A percentile compares a stretch with the other conserved stretches of the same genome.
These are phyloP conservation scores for Callocephalon fimbriatum DNA, from an alignment of 2,113 vertebrate genomes.

Conservation along the genomic window DNA sequence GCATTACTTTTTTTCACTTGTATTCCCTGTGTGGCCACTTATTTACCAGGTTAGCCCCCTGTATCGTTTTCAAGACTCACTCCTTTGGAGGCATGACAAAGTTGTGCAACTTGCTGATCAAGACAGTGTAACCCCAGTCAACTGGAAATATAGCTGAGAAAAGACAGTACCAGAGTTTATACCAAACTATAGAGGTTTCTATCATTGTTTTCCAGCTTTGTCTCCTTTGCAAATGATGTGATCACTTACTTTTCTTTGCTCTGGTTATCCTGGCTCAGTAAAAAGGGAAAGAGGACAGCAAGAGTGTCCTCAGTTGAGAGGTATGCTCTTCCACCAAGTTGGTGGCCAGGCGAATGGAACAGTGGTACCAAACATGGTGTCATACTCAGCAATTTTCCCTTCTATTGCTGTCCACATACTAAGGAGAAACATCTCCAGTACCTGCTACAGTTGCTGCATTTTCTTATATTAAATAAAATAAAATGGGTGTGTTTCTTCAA, in stretches of 20 bases:
- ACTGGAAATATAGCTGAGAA: not conserved
- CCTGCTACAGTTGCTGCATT: not conserved
- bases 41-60: not conserved
- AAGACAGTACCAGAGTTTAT: not conserved
- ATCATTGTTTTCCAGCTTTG: not conserved
- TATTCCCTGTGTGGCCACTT: not conserved
- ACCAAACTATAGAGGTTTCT: not conserved
- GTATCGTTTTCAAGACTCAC: not conserved
- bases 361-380: not conserved
- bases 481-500: not conserved
- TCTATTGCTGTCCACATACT: not conserved
- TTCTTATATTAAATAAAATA: not conserved
- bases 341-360: not conserved
- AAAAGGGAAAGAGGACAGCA: not conserved
- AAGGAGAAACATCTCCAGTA: not conserved
- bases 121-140: accelerated
- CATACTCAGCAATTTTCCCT: not conserved
- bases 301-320: not conserved
- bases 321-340: not conserved
- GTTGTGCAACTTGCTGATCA: not conserved
- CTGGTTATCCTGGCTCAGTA: not conserved
- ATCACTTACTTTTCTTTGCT: not conserved
- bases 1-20: not conserved
- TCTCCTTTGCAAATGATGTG: not conserved
- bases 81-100: not conserved